A percentile compares a stretch with the other conserved stretches of the same genome.
These are phyloP conservation scores for Lycaon pictus DNA, from an alignment of 2,113 vertebrate species.

Conservation along the genomic window DNA sequence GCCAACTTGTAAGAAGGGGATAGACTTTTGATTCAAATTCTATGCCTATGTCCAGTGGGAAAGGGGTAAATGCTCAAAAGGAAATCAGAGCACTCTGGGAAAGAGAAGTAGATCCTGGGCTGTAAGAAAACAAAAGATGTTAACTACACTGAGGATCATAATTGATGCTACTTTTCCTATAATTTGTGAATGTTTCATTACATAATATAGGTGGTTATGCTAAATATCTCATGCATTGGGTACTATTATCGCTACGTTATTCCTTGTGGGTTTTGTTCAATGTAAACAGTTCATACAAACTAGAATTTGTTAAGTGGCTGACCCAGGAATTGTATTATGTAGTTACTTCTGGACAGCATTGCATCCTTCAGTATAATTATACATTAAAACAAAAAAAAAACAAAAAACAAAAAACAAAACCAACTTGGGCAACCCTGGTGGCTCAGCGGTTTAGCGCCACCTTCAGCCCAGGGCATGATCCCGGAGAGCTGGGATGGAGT, in stretches of 20 bases:
- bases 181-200: background rate
- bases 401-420: no score
- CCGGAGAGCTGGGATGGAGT: no score
- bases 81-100: constrained; percentile 26
- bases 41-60: background rate
- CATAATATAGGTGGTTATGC: background rate
- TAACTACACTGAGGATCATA: constrained; percentile 8
- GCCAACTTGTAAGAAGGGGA: background rate
- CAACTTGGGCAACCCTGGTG: no score
- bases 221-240: background rate
- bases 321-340: background rate
- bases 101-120: background rate
- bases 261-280: background rate
- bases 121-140: background rate
- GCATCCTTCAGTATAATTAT: background rate
- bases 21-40: background rate
- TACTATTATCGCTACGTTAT: background rate
- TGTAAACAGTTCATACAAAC: background rate
- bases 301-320: background rate
- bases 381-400: background rate
- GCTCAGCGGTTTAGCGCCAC: no score
- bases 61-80: constrained; percentile 39
- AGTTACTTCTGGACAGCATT: background rate
- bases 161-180: constrained; percentile 24
- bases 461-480: no score